Conservation (phyloP, 2,113 vertebrate genomes). For the Macaca mulatta region DNA sequence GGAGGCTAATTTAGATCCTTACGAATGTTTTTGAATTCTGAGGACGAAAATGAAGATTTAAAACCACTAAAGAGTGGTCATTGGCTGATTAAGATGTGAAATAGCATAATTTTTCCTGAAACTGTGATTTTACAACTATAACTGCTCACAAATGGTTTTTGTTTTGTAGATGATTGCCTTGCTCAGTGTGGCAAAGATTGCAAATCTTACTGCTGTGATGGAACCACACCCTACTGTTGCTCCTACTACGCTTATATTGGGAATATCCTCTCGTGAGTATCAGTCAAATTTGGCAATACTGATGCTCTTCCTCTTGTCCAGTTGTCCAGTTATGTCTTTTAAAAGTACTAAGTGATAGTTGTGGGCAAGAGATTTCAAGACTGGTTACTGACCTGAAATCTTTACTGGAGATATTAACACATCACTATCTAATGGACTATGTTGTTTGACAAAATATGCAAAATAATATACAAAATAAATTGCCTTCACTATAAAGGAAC, state of each 20-base stretch:
- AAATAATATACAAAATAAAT: not conserved
- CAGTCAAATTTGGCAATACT: slow-evolving; percentile 37
- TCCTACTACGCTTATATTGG: slow-evolving; percentile 96
- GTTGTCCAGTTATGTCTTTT: not conserved
- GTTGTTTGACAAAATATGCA: not conserved
- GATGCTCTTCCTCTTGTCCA: not conserved
- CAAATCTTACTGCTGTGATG: slow-evolving; percentile 93
- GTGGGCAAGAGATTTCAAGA: not conserved
- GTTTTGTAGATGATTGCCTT: slow-evolving; percentile 84
- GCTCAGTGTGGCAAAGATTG: slow-evolving; percentile 92
- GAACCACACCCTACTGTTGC: slow-evolving; percentile 92
- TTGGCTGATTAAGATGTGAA: not conserved
- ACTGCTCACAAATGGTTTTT: slow-evolving; percentile 49
- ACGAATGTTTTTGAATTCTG: not conserved
- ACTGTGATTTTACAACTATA: not conserved
- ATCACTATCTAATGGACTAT: not conserved
- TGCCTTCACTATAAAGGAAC: not conserved
- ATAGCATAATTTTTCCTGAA: slow-evolving; percentile 62
- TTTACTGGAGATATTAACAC: not conserved
- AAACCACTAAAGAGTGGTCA: not conserved
- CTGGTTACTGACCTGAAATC: not conserved
- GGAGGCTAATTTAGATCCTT: not conserved
- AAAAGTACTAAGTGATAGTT: not conserved
- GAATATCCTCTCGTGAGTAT: slow-evolving; percentile 94
- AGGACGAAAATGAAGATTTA: not conserved